Percentiles rank a stretch among this genome's conserved stretches.
Conservation (phyloP, 2,797 vertebrate genomes). For the Numenius phaeopus region DNA sequence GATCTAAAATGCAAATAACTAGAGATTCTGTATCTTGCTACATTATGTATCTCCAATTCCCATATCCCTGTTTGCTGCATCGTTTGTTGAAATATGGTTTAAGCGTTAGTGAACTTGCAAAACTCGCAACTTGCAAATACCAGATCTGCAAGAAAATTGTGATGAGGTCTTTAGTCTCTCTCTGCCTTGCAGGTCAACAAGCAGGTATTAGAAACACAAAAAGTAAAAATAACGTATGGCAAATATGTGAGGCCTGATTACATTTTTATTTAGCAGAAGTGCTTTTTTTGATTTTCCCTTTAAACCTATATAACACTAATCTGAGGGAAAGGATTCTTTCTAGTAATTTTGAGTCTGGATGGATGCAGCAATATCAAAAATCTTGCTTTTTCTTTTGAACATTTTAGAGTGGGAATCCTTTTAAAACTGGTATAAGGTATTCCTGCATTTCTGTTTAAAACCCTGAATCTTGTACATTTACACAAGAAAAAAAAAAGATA, state of each 20-base stretch:
- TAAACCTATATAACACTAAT: not conserved
- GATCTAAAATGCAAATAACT: not conserved
- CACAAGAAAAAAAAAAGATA: not conserved
- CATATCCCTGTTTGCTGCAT: not conserved
- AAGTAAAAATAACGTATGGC: not conserved
- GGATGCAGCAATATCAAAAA: not conserved
- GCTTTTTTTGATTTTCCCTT: not conserved
- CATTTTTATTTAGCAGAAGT: not conserved
- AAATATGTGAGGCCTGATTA: not conserved
- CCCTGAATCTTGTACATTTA: not conserved
- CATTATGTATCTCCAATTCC: not conserved
- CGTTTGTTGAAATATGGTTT: not conserved
- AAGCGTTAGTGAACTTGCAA: not conserved
- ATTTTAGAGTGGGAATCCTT: not conserved
- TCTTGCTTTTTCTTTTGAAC: not conserved
- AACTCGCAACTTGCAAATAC: not conserved
- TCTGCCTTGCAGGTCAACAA: not conserved
- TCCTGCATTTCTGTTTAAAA: not conserved
- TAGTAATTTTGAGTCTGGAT: not conserved
- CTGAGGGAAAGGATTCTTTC: not conserved
- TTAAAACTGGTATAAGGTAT: not conserved
- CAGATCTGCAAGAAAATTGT: not conserved
- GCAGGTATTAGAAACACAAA: not conserved
- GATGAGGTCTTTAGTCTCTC: not conserved
- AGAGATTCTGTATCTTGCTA: not conserved